Percentiles rank a stretch among this genome's conserved stretches.
Evolutionary conservation across 2,888 invertebrate genomes (phyloP).

Genomic region (Linnaemya vulpina): DNA sequence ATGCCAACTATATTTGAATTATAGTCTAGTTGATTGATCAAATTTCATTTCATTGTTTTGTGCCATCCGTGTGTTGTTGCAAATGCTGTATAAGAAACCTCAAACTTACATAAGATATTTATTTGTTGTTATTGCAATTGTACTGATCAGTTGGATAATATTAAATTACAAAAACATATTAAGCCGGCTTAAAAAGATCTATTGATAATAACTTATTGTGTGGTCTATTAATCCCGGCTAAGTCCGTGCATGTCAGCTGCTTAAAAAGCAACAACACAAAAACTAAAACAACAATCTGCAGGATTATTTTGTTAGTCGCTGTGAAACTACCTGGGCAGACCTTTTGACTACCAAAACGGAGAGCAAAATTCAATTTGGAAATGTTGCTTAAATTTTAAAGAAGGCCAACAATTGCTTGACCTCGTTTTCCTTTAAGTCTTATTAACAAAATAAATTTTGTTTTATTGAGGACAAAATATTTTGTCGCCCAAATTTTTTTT

Average conservation of each 20-base stretch:
- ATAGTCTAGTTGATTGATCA: no score
- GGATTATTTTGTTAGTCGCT: neutral
- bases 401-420: neutral
- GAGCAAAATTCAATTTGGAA: neutral
- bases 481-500: constrained; percentile 48
- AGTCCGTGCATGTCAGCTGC: constrained; percentile 64
- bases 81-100: no score
- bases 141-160: no score
- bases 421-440: constrained; percentile 31
- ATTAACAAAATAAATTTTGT: constrained; percentile 25
- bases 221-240: constrained; percentile 69
- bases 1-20: no score
- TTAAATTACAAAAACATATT: constrained; percentile 3
- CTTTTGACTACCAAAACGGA: neutral
- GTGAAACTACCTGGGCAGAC: constrained; percentile 28
- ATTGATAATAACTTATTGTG: constrained; percentile 57
- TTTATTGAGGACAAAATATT: constrained; percentile 29
- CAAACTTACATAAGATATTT: no score
- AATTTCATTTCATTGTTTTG: no score
- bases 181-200: constrained; percentile 33
- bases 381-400: neutral
- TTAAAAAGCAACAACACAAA: constrained; percentile 40
- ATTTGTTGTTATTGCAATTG: no score
- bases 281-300: neutral
- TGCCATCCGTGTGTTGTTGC: no score